phyloP scores from a whole-genome alignment of 1,140 invertebrate species.

The Pseudoatta argentina region DNA sequence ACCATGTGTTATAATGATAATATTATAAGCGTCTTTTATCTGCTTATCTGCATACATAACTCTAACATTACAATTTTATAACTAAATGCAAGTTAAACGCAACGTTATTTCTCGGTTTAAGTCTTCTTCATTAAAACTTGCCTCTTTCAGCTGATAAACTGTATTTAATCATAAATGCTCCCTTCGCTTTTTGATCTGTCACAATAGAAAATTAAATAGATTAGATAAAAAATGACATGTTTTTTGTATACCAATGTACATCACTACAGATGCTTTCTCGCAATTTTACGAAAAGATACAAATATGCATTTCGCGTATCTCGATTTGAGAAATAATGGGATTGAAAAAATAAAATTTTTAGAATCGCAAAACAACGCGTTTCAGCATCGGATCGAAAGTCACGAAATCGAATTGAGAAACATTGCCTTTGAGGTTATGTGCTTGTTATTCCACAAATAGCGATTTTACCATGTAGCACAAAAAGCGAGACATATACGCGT shows the following conservation, averaged over 20 bases:
- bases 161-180: conserved; percentile 36
- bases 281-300: not conserved
- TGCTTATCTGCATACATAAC: conserved; percentile 5
- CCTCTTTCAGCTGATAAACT: conserved; percentile 1
- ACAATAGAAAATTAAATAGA: conserved; percentile 42
- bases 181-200: not conserved
- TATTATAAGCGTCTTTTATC: conserved; percentile 44
- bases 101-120: not conserved
- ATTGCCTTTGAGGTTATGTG: conserved; percentile 66
- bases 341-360: not conserved
- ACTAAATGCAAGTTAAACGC: conserved; percentile 55
- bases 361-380: not conserved
- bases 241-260: not conserved
- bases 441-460: conserved; percentile 56
- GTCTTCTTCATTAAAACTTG: conserved; percentile 47
- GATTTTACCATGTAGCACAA: conserved; percentile 60
- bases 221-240: not conserved
- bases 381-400: not conserved
- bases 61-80: conserved; percentile 12
- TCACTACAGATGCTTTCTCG: not conserved
- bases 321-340: not conserved
- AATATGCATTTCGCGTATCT: not conserved
- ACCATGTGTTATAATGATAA: conserved; percentile 49
- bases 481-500: not conserved
- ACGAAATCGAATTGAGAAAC: not conserved